These are phyloP conservation scores for Dendrolimus pini DNA, from an alignment of 2,888 invertebrate genomes.

Conservation along the genomic window DNA sequence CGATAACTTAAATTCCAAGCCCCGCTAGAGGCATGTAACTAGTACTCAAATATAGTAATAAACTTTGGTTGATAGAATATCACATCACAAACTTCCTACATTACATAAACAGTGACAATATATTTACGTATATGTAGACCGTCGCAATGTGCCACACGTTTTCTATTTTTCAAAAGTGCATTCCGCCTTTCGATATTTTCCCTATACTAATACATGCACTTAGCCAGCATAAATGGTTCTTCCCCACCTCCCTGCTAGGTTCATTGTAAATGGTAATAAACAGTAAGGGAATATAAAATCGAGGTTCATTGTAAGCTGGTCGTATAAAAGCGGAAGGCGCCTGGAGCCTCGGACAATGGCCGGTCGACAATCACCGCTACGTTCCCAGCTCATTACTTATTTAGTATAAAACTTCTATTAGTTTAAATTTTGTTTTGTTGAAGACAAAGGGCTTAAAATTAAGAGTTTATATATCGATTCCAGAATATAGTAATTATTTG, in stretches of 20 bases:
- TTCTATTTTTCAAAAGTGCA: conserved; percentile 70
- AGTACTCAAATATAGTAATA: too few species aligned
- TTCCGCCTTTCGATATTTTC: conserved; percentile 73
- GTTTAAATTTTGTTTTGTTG: conserved; percentile 29
- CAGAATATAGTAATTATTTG: too few species aligned
- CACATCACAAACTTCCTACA: conserved; percentile 26
- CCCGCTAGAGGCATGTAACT: too few species aligned
- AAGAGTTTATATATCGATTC: too few species aligned
- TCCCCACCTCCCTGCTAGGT: conserved; percentile 28
- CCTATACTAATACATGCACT: conserved; percentile 47
- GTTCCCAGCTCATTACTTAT: conserved; percentile 71
- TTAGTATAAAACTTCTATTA: conserved; percentile 57
- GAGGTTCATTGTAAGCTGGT: conserved; percentile 45
- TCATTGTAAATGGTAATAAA: conserved; percentile 28
- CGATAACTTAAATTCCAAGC: too few species aligned
- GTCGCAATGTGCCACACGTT: conserved; percentile 41
- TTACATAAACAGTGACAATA: conserved; percentile 33
- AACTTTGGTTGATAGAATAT: conserved; percentile 3
- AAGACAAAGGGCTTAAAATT: neutral
- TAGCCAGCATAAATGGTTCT: conserved; percentile 30
- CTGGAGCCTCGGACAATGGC: conserved; percentile 62
- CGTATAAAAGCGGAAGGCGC: conserved; percentile 57
- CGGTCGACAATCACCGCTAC: conserved; percentile 55
- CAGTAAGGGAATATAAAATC: conserved; percentile 35
- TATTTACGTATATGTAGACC: conserved; percentile 49